These are phyloP conservation scores for Choristoneura fumiferana DNA, from an alignment of 1,140 invertebrate species.

Conservation along the genomic window DNA sequence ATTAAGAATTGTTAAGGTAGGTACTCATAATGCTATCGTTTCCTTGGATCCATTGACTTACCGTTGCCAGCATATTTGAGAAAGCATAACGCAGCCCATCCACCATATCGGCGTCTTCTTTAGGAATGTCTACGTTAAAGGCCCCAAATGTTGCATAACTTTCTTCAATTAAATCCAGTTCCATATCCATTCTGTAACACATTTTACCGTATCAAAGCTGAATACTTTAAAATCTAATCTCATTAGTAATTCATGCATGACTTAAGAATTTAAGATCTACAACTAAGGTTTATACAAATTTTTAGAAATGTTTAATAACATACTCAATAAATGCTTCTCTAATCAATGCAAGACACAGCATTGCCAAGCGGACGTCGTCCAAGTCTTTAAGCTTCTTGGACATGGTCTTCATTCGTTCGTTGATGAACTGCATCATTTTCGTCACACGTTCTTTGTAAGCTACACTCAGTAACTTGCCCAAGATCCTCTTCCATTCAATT, in stretches of 20 bases:
- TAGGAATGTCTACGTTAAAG: slow-evolving; percentile 85
- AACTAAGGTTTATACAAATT: too few species aligned
- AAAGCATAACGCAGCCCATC: slow-evolving; percentile 89
- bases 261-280: too few species aligned
- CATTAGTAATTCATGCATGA: too few species aligned
- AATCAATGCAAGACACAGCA: slow-evolving; percentile 87
- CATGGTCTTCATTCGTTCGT: slow-evolving; percentile 83
- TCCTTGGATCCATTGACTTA: slow-evolving; percentile 52
- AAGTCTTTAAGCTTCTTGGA: slow-evolving; percentile 84
- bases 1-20: too few species aligned
- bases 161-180: slow-evolving; percentile 87
- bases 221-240: too few species aligned
- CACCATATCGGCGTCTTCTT: slow-evolving; percentile 88
- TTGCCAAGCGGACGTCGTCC: slow-evolving; percentile 86
- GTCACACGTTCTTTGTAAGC: slow-evolving; percentile 82
- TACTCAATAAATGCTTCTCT: slow-evolving; percentile 85
- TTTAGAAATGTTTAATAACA: too few species aligned
- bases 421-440: slow-evolving; percentile 84
- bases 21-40: too few species aligned
- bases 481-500: slow-evolving; percentile 83
- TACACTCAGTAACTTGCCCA: slow-evolving; percentile 81
- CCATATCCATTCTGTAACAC: slow-evolving; percentile 83
- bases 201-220: too few species aligned
- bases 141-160: slow-evolving; percentile 86
- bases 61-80: slow-evolving; percentile 85